Evolutionary conservation across 1,140 invertebrate genomes (phyloP).

Genomic region (Trichoplusia ni): DNA sequence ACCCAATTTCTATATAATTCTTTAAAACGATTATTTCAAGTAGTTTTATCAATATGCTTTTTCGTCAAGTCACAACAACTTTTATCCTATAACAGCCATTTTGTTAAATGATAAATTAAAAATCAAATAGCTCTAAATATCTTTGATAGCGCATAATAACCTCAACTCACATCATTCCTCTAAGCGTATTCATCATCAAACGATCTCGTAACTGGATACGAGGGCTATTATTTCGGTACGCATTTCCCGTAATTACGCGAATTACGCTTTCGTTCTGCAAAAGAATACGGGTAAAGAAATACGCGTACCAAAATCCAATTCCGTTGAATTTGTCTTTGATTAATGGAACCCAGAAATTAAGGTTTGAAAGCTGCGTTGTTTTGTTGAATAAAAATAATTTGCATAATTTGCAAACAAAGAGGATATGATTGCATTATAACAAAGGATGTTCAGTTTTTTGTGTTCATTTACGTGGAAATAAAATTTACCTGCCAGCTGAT

Average conservation of each 20-base stretch:
- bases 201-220: background rate
- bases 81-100: too few species aligned
- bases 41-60: too few species aligned
- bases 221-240: background rate
- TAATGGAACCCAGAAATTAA: conserved; percentile 37
- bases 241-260: conserved; percentile 33
- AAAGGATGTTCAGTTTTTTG: conserved; percentile 4
- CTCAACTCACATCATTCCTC: background rate
- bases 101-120: too few species aligned
- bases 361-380: conserved; percentile 9
- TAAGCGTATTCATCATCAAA: background rate
- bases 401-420: conserved; percentile 16
- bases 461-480: background rate
- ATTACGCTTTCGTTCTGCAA: conserved; percentile 28
- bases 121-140: too few species aligned
- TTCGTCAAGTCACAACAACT: too few species aligned
- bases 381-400: conserved; percentile 9
- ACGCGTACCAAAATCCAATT: conserved; percentile 18
- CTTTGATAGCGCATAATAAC: too few species aligned
- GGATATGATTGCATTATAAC: background rate
- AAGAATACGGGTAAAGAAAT: conserved; percentile 26
- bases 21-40: too few species aligned
- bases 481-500: background rate
- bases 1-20: too few species aligned
- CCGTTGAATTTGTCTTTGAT: conserved; percentile 38